These are phyloP conservation scores for Adrianichthys oophorus DNA, from an alignment of 2,797 vertebrate species.

Conservation along the genomic window DNA sequence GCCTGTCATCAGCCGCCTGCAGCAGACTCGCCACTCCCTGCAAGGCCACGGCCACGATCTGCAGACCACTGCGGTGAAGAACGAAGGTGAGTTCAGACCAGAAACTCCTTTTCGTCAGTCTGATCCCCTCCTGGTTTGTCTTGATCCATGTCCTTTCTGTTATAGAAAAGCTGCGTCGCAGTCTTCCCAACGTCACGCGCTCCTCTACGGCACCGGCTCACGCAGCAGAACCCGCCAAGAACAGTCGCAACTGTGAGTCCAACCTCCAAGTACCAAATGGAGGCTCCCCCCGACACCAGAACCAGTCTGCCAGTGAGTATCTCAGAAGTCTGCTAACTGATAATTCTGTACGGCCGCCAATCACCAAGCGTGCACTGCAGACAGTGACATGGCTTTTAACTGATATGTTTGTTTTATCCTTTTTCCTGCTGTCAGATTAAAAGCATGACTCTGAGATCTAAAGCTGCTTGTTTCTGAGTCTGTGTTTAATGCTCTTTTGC, in stretches of 20 bases:
- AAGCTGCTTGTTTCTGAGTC: conserved; percentile 7
- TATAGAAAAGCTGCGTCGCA: conserved; percentile 94
- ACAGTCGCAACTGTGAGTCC: conserved; percentile 94
- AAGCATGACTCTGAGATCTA: conserved; percentile 31
- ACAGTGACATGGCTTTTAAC: conserved; percentile 41
- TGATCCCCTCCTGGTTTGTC: too few relatives aligned
- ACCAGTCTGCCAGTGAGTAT: conserved; percentile 94
- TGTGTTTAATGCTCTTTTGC: conserved; percentile 21
- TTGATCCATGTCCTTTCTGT: not conserved
- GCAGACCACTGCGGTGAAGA: conserved; percentile 92
- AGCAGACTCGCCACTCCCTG: conserved; percentile 94
- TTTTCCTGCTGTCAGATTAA: conserved; percentile 13
- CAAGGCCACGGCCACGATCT: conserved; percentile 89
- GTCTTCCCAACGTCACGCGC: conserved; percentile 97
- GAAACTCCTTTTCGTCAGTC: too few relatives aligned
- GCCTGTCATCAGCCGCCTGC: conserved; percentile 93
- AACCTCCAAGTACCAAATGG: conserved; percentile 98
- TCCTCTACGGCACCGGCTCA: conserved; percentile 66
- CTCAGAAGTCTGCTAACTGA: not conserved
- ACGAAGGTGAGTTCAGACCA: conserved; percentile 82
- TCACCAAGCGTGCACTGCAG: not conserved
- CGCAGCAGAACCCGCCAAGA: conserved; percentile 89
- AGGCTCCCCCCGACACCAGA: conserved; percentile 92
- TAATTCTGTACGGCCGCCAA: too few relatives aligned
- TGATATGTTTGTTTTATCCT: not conserved